A percentile compares a stretch with the other conserved stretches of the same genome.
phyloP scores from a whole-genome alignment of 1,140 invertebrate genomes.

The Drosophila nannoptera region DNA sequence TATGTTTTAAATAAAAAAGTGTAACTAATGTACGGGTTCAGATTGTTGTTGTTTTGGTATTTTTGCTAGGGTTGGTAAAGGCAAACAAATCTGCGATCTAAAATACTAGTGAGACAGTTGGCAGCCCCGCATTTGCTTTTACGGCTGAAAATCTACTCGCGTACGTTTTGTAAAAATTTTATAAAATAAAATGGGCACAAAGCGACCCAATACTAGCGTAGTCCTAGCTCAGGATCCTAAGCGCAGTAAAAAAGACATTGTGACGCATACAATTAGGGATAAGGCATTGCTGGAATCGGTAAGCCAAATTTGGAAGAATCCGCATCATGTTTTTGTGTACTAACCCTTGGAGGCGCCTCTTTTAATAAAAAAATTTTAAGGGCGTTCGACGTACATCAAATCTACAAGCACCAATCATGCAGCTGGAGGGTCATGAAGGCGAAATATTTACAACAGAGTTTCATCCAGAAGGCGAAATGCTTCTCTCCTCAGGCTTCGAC shows the following conservation, averaged over 20 bases:
- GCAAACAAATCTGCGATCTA: constrained; percentile 7
- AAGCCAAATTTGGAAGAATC: constrained; percentile 40
- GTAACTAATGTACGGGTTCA: constrained; percentile 16
- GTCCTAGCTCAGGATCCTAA: constrained; percentile 83
- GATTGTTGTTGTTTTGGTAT: constrained; percentile 15
- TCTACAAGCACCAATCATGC: constrained; percentile 96
- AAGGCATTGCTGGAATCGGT: constrained; percentile 77
- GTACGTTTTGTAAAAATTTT: constrained; percentile 22
- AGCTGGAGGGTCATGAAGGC: constrained; percentile 97
- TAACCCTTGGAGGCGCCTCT: neutral
- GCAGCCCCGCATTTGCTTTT: constrained; percentile 45
- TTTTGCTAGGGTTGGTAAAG: constrained; percentile 3
- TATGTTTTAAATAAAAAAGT: constrained; percentile 60
- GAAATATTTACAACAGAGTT: constrained; percentile 97
- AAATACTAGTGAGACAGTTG: constrained; percentile 7
- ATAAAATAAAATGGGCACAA: constrained; percentile 55
- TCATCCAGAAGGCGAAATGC: constrained; percentile 95
- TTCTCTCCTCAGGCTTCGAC: constrained; percentile 98
- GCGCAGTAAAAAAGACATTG: constrained; percentile 83
- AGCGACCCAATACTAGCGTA: constrained; percentile 79
- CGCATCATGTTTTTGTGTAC: neutral
- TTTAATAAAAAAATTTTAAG: constrained; percentile 30
- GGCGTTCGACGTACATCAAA: constrained; percentile 90
- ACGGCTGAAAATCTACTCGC: constrained; percentile 17
- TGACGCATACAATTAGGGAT: constrained; percentile 73